phyloP scores from a whole-genome alignment of 2,888 invertebrate species.

The Trachelus stipa region DNA sequence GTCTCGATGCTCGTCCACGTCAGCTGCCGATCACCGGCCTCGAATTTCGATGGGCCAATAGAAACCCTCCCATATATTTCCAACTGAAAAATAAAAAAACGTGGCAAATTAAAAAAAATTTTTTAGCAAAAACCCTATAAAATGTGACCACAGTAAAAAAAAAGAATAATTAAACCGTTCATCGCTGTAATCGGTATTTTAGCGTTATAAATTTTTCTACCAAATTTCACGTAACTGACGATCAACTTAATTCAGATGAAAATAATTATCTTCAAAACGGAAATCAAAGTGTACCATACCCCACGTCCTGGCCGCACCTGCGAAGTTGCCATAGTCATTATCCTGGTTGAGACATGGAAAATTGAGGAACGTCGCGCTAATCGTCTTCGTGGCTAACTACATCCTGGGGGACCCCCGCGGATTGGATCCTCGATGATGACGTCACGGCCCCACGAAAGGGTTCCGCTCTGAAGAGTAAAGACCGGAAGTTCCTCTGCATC shows the following conservation, averaged over 20 bases:
- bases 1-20: slow-evolving; percentile 9
- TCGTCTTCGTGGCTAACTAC: slow-evolving; percentile 39
- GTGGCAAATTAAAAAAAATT: neutral
- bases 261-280: slow-evolving; percentile 5
- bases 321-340: slow-evolving; percentile 21
- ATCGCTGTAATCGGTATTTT: neutral
- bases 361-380: slow-evolving; percentile 41
- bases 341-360: slow-evolving; percentile 39
- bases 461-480: slow-evolving; percentile 17
- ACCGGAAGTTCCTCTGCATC: neutral
- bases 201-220: neutral
- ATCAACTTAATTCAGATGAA: neutral
- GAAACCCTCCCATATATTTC: neutral
- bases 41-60: neutral
- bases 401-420: slow-evolving; percentile 20
- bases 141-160: too few relatives aligned
- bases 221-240: neutral
- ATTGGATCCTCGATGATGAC: slow-evolving; percentile 18
- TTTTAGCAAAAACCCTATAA: too few relatives aligned
- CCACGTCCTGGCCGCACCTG: slow-evolving; percentile 24
- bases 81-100: neutral
- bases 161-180: neutral
- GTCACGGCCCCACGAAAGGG: slow-evolving; percentile 11
- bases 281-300: slow-evolving; percentile 9
- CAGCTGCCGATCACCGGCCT: slow-evolving; percentile 27